These are phyloP conservation scores for Gastrophysa polygoni DNA, from an alignment of 2,888 invertebrate species.

Conservation along the genomic window DNA sequence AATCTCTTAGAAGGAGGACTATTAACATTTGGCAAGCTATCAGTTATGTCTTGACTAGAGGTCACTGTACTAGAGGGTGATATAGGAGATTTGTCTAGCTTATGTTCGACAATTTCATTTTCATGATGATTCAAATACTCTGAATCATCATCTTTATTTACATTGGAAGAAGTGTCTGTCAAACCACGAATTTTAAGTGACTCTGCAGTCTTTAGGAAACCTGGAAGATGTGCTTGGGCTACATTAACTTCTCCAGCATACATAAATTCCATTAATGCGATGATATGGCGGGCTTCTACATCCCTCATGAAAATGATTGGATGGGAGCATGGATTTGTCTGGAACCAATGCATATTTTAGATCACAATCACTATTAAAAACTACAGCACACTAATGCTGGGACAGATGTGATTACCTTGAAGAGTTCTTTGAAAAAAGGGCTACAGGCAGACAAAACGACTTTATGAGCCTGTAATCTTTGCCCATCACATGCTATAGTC, in stretches of 20 bases:
- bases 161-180: constrained; percentile 65
- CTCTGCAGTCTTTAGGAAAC: constrained; percentile 78
- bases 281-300: constrained; percentile 78
- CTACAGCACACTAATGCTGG: not conserved
- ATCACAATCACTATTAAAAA: no score
- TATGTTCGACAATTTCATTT: constrained; percentile 29
- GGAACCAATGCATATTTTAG: constrained; percentile 53
- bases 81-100: constrained; percentile 37
- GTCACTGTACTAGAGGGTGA: constrained; percentile 53
- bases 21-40: constrained; percentile 37
- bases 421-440: constrained; percentile 85
- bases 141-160: constrained; percentile 20
- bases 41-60: constrained; percentile 54
- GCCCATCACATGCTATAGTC: constrained; percentile 84
- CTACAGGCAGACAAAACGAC: constrained; percentile 86
- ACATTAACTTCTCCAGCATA: constrained; percentile 86
- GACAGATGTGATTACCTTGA: constrained; percentile 68
- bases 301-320: constrained; percentile 86
- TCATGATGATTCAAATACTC: constrained; percentile 26
- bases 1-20: constrained; percentile 48
- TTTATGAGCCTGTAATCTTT: constrained; percentile 83
- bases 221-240: constrained; percentile 77
- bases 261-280: constrained; percentile 82
- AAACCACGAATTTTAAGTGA: constrained; percentile 79
- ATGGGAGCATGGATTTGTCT: constrained; percentile 85